Evolutionary conservation across 2,888 invertebrate genomes (phyloP), one percentile per base, ranked within the genome.

Genomic region (Platynereis dumerilii): DNA sequence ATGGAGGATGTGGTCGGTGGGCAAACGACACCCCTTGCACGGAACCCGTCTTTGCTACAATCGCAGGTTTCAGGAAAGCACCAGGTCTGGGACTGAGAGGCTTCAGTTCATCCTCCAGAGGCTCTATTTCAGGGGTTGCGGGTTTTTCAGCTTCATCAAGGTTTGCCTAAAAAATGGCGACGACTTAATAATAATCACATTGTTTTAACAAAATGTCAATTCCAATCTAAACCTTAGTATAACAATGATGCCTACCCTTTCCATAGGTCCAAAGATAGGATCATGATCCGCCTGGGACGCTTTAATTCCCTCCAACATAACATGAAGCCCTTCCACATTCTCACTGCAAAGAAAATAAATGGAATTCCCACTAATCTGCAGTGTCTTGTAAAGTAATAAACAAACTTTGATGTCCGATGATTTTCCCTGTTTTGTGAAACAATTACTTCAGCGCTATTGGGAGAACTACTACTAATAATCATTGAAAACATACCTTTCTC

Each of bases 271-370:
- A 17, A 68, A 24, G 39, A 68, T 28, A 1, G 68, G 68, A 44
- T 68, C 68, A 2, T 22, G 24, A 52, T 68, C 68, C 12, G 22
- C 60, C 17, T 66, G 60, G 10, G 66, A 55, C 3, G 69, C 76
- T 15, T 72, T 73, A 26, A 60, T 67, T 20, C 78, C 80, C 58
- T 78, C 74, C 74, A 80, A 69, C 17, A 79, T 45, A 5, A 80
- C 76, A 20, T 75, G 73, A 48, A 80, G 65, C 10, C 66, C 70
- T 10, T 72, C 66, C 22, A 79, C 72, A 22, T 72, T 73, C 28
- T 65, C 61, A 69, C 80, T 79, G 72, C 15, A 58, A 68, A 58
- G 10, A 52, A 63, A 7, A 27, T 24, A 54, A 54, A 1, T 3
- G 26, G 24, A 7, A 10, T 24, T 17, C n/a, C 20, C 12, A 10